These are phyloP conservation scores for Protaetia brevitarsis DNA, from an alignment of 1,140 invertebrate genomes.

Conservation along the genomic window DNA sequence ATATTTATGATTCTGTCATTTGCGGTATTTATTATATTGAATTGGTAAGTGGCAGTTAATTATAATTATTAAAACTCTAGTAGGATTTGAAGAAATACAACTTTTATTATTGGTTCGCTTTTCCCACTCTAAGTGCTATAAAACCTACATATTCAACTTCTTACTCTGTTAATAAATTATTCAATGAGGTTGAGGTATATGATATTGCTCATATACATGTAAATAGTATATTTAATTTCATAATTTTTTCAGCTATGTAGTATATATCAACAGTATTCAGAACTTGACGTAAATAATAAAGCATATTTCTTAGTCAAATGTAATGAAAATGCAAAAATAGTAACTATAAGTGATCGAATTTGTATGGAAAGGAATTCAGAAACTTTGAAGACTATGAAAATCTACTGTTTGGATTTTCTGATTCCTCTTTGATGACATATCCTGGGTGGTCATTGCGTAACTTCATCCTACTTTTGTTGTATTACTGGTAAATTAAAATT, in stretches of 20 bases:
- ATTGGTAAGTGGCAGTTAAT: constrained; percentile 17
- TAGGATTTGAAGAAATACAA: constrained; percentile 91
- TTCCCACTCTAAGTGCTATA: constrained; percentile 65
- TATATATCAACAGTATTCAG: constrained; percentile 49
- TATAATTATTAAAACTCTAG: constrained; percentile 43
- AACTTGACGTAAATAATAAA: constrained; percentile 52
- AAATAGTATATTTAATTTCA: neutral
- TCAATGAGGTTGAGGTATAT: neutral
- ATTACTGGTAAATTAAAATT: constrained; percentile 53
- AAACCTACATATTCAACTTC: neutral
- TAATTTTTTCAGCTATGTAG: constrained; percentile 38
- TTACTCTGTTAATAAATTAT: neutral
- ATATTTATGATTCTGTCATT: constrained; percentile 79
- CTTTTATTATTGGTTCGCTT: constrained; percentile 93
- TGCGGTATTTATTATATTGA: constrained; percentile 60
- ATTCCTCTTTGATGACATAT: constrained; percentile 67
- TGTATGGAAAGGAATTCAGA: constrained; percentile 26
- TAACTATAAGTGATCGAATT: constrained; percentile 49
- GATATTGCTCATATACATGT: neutral
- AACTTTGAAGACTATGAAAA: constrained; percentile 31
- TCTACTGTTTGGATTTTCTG: constrained; percentile 74
- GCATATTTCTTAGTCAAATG: constrained; percentile 55
- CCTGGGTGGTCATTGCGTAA: constrained; percentile 88
- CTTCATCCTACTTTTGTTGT: constrained; percentile 69
- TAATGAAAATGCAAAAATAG: constrained; percentile 47